Conservation (phyloP, 2,113 vertebrate species). For the Lates calcarifer region DNA sequence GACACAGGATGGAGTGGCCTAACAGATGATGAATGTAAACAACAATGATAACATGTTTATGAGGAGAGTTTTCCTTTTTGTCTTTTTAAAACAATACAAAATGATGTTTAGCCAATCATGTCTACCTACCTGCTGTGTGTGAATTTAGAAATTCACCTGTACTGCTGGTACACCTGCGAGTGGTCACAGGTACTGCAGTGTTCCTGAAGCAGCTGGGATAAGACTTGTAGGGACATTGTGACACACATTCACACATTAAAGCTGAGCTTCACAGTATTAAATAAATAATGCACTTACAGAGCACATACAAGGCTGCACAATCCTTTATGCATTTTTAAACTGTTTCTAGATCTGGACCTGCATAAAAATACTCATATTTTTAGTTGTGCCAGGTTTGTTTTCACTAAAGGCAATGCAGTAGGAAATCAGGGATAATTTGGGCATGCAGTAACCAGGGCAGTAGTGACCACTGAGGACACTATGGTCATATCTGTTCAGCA, state of each 20-base stretch:
- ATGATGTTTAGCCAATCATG: background rate
- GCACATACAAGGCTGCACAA: background rate
- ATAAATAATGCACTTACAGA: background rate
- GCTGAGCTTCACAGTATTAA: background rate
- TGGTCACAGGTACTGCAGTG: background rate
- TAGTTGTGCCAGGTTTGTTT: background rate
- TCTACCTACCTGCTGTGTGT: background rate
- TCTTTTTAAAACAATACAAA: background rate
- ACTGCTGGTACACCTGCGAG: background rate
- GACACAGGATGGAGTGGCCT: background rate
- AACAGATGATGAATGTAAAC: background rate
- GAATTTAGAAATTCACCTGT: background rate
- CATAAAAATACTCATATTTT: background rate
- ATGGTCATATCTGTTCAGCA: background rate
- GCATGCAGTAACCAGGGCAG: background rate
- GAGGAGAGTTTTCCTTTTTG: background rate
- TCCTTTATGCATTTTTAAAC: background rate
- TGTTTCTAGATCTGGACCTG: background rate
- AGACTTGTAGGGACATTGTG: background rate
- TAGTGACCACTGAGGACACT: background rate
- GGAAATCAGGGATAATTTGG: background rate
- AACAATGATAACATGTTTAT: background rate
- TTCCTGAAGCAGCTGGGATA: background rate
- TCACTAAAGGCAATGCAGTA: background rate
- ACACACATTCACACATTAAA: background rate